Percentiles rank a stretch among this genome's conserved stretches.
phyloP scores from a whole-genome alignment of 2,797 vertebrate species.

The Florisuga fusca region DNA sequence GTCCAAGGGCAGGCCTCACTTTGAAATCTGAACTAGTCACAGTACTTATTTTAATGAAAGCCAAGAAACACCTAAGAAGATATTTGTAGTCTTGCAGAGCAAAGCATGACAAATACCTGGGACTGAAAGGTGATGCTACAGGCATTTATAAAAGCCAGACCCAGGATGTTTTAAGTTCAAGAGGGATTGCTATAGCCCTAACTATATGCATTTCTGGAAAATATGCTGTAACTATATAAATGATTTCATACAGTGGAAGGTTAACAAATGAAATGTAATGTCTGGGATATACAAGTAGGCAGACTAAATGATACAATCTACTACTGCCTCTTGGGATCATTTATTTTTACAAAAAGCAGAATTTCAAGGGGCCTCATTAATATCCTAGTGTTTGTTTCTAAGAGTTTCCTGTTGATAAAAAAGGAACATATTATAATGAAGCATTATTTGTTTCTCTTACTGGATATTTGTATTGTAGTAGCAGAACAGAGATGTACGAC shows the following conservation, averaged over 20 bases:
- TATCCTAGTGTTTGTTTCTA: slow-evolving; percentile 1
- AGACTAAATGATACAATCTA: not conserved
- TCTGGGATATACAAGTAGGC: not conserved
- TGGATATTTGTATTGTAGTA: not conserved
- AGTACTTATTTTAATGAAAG: not conserved
- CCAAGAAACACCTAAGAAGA: not conserved
- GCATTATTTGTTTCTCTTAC: not conserved
- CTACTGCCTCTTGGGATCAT: not conserved
- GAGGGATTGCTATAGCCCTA: not conserved
- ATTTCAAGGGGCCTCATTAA: not conserved
- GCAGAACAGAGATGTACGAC: not conserved
- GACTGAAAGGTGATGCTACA: not conserved
- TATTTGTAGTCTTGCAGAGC: not conserved
- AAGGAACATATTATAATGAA: not conserved
- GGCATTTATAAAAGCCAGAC: not conserved
- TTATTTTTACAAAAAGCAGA: slow-evolving; percentile 18
- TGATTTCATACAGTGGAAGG: not conserved
- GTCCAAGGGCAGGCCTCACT: not conserved
- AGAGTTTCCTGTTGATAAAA: slow-evolving; percentile 29
- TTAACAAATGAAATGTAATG: not conserved
- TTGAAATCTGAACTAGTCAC: not conserved
- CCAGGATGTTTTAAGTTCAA: not conserved
- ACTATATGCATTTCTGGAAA: slow-evolving; percentile 1
- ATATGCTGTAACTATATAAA: slow-evolving; percentile 10
- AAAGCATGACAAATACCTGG: not conserved